Conservation (phyloP, 1,140 invertebrate genomes). For the Neuroterus valhalla region DNA sequence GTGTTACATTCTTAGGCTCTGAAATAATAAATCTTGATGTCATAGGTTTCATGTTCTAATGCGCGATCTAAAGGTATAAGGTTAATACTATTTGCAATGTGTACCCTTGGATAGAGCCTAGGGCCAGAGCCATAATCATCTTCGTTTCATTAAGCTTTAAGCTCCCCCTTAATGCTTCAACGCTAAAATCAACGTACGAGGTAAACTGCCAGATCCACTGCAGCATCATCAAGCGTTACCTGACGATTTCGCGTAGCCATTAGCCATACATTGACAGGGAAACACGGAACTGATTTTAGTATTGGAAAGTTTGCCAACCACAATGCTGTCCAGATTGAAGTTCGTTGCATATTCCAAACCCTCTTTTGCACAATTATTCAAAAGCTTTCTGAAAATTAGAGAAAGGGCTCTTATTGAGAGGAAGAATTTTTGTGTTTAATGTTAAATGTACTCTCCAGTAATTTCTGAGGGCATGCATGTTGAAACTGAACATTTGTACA, state of each 20-base stretch:
- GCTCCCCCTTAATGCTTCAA: conserved; percentile 42
- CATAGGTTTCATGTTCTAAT: not conserved
- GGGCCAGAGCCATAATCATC: conserved; percentile 46
- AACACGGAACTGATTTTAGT: conserved; percentile 64
- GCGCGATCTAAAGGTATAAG: conserved; percentile 2
- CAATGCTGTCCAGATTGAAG: conserved; percentile 56
- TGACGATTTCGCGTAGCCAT: conserved; percentile 53
- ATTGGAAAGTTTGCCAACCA: conserved; percentile 61
- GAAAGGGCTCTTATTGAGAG: too few relatives aligned
- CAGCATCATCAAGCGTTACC: conserved; percentile 63
- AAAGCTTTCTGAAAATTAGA: too few relatives aligned
- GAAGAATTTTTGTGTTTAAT: not conserved
- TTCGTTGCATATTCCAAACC: conserved; percentile 43
- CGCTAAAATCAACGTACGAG: conserved; percentile 44
- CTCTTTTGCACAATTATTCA: not conserved
- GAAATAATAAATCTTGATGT: conserved; percentile 16
- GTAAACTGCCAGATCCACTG: conserved; percentile 61
- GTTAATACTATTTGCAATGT: conserved; percentile 16
- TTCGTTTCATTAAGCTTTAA: conserved; percentile 50
- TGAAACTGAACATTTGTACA: not conserved
- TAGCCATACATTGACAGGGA: conserved; percentile 63
- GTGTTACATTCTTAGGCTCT: not conserved
- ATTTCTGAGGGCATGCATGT: too few relatives aligned
- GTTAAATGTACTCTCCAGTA: not conserved
- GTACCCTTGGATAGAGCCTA: conserved; percentile 24